Evolutionary conservation across 2,888 invertebrate species (phyloP).

Genomic region (Drosophila fulvimacula): DNA sequence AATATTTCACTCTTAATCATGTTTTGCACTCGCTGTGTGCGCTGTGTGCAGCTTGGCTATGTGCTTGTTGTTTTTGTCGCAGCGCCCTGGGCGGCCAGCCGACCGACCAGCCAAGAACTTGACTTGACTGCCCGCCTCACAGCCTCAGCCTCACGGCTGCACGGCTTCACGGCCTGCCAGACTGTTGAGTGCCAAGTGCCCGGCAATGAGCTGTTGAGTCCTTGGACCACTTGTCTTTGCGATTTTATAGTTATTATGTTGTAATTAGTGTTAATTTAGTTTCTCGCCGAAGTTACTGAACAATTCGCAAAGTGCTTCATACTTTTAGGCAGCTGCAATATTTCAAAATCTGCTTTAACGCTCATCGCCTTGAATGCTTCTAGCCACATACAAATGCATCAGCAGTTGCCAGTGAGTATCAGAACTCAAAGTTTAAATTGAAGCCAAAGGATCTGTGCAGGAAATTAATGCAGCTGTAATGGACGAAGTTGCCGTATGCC

Average conservation of each 20-base stretch:
- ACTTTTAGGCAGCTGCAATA: constrained; percentile 28
- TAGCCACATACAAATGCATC: no score
- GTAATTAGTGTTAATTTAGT: constrained; percentile 77
- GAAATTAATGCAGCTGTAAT: not conserved
- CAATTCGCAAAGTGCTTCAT: constrained; percentile 33
- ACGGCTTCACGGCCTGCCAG: constrained; percentile 16
- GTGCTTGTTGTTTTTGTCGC: constrained; percentile 30
- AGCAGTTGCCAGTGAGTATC: not conserved
- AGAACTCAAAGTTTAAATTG: not conserved
- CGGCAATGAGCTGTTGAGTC: constrained; percentile 72
- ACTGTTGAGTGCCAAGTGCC: constrained; percentile 62
- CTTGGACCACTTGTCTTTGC: constrained; percentile 66
- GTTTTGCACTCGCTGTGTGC: constrained; percentile 63
- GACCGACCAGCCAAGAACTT: constrained; percentile 53
- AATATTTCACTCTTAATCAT: constrained; percentile 79
- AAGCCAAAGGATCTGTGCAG: not conserved
- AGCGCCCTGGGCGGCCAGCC: constrained; percentile 56
- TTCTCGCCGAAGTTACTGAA: constrained; percentile 25
- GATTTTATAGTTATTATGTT: constrained; percentile 76
- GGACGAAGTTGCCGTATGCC: no score
- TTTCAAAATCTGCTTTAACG: constrained; percentile 1
- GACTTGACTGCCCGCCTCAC: constrained; percentile 48
- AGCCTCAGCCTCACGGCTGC: constrained; percentile 7
- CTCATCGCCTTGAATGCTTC: not conserved
- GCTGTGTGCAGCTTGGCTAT: constrained; percentile 48